Evolutionary conservation across 2,888 invertebrate species (phyloP), one percentile per base, ranked within the genome.

Genomic region (Allygus modestus): DNA sequence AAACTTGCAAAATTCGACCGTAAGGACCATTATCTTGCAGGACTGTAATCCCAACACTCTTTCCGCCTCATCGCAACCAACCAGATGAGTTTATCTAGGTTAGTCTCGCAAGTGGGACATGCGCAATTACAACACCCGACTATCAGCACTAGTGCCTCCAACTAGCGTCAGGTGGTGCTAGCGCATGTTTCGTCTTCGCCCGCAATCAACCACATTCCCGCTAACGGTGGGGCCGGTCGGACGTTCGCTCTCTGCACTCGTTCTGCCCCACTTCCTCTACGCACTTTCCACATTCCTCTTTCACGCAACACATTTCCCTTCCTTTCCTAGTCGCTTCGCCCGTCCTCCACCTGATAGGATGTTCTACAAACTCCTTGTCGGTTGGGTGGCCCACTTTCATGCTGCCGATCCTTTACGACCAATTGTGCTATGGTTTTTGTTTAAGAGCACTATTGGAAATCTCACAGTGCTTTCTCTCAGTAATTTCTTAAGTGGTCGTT

Each of bases 201-300:
- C 41, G 71, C 71, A 71, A 71, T 71, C 71, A 71, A 41, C 71
- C 71, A 41, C 71, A 71, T 71, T 71, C 71, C 71, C 20, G n/a
- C 71, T 71, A 71, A 71, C 71, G 71, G 71, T 41, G 41, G 37
- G 41, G 4, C 71, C 71, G 20, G 71, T 71, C 41, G n/a, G 37
- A 31, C 65, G 65, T 65, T 65, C 65, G 31, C 65, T 65, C 65
- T 65, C 65, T 31, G 71, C 41, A 11, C 71, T 31, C 37, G 71
- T 71, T 71, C 71, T 20, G 71, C 37, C 71, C 71, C 71, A 71
- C 71, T 71, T 71, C 41, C 41, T 17, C 71, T 20, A 71, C 71
- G 71, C 71, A 71, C 71, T 71, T 71, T 71, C 71, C 41, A 71
- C 71, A 71, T 71, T 41, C 71, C 41, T 17, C 71, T 23, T 71